A percentile compares a stretch with the other conserved stretches of the same genome.
Conservation (phyloP, 2,113 vertebrate genomes). For the Chiloscyllium plagiosum region DNA sequence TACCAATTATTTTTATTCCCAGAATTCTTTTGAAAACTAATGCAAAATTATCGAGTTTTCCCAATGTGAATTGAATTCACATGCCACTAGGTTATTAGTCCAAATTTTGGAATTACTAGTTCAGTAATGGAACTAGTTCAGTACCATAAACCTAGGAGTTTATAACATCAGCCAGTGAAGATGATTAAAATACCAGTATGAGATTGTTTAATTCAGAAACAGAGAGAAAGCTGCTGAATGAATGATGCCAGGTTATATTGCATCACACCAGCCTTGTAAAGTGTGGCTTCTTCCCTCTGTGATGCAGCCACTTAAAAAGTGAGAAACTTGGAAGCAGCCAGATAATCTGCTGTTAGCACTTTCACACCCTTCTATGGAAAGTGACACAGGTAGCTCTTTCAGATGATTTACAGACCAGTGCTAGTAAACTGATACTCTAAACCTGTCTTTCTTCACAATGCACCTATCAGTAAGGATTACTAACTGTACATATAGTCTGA, state of each 20-base stretch:
- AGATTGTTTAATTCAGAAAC: not conserved
- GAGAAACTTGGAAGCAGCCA: not conserved
- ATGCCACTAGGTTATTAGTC: not conserved
- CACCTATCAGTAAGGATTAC: not conserved
- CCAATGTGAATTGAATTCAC: not conserved
- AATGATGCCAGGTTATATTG: not conserved
- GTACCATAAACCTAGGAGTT: not conserved
- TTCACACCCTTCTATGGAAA: not conserved
- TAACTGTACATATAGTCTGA: not conserved
- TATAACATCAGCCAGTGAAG: not conserved
- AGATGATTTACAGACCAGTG: not conserved
- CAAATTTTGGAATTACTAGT: not conserved
- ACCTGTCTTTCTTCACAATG: conserved; percentile 16
- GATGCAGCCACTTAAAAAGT: not conserved
- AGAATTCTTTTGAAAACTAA: not conserved
- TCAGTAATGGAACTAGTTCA: not conserved
- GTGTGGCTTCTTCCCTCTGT: not conserved
- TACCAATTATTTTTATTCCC: not conserved
- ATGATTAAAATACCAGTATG: not conserved
- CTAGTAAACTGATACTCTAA: not conserved
- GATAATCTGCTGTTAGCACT: not conserved
- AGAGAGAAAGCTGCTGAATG: not conserved
- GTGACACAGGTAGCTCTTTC: not conserved
- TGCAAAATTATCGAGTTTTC: not conserved
- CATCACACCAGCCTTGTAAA: not conserved